These are phyloP conservation scores for Ariopsis seemanni DNA, from an alignment of 2,113 vertebrate genomes.

Conservation along the genomic window DNA sequence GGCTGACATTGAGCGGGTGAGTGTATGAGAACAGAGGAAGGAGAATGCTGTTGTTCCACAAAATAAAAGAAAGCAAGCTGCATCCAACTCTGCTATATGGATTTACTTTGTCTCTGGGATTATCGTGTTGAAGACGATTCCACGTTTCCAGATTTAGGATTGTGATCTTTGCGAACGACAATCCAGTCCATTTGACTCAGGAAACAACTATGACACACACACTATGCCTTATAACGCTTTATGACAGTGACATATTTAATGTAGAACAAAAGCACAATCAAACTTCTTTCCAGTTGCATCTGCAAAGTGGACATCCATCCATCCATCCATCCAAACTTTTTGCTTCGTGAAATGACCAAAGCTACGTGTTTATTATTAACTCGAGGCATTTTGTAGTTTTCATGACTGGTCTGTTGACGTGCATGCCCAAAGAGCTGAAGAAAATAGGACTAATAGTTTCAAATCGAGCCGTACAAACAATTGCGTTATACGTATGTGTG, in stretches of 20 bases:
- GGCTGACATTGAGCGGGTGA: slow-evolving; percentile 50
- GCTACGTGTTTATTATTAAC: neutral
- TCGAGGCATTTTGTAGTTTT: neutral
- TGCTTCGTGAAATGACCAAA: slow-evolving; percentile 11
- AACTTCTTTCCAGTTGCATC: neutral
- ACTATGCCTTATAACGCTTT: slow-evolving; percentile 19
- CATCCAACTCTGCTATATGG: neutral
- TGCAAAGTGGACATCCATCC: neutral
- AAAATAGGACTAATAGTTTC: neutral
- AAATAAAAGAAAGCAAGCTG: neutral
- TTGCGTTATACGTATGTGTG: slow-evolving; percentile 15
- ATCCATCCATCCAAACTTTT: neutral
- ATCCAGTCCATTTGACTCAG: slow-evolving; percentile 32
- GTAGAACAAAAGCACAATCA: slow-evolving; percentile 5
- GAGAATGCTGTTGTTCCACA: neutral
- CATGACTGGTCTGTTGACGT: neutral
- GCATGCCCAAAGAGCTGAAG: neutral
- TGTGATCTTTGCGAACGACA: slow-evolving; percentile 7
- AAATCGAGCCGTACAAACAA: neutral
- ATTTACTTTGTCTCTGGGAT: neutral
- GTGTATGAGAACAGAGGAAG: neutral
- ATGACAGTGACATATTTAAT: neutral
- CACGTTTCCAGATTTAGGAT: neutral
- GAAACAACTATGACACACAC: slow-evolving; percentile 17
- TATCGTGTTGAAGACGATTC: neutral